Evolutionary conservation across 2,888 invertebrate genomes (phyloP).

Genomic region (Stenolophus ochropezus): DNA sequence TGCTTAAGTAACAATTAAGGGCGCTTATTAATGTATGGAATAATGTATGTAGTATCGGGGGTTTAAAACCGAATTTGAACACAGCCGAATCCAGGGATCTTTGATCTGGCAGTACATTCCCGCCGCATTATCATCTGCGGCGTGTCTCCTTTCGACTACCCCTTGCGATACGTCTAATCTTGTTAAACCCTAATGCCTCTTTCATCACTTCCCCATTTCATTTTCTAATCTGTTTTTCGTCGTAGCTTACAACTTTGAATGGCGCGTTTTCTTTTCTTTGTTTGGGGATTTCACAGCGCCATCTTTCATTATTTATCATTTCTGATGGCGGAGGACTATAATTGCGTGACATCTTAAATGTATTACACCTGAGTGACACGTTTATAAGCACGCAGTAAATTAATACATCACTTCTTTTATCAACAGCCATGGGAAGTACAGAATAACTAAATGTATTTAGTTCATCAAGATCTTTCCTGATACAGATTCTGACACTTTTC

Average conservation of each 20-base stretch:
- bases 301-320: not conserved
- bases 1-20: constrained; percentile 37
- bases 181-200: constrained; percentile 71
- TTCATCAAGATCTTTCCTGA: too few species aligned
- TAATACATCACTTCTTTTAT: too few species aligned
- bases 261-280: constrained; percentile 31
- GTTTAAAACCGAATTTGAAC: constrained; percentile 21
- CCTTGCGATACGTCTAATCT: constrained; percentile 66
- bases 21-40: constrained; percentile 28
- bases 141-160: constrained; percentile 27
- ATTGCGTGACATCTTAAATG: not conserved
- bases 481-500: too few species aligned
- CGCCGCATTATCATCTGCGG: constrained; percentile 51
- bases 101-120: constrained; percentile 45
- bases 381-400: too few species aligned
- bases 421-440: too few species aligned
- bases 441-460: too few species aligned
- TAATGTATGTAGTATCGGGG: constrained; percentile 28
- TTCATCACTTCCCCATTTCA: constrained; percentile 70
- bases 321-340: not conserved
- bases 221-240: constrained; percentile 72
- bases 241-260: constrained; percentile 65
- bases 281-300: not conserved
- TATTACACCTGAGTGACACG: not conserved
- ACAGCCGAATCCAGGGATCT: constrained; percentile 32